Evolutionary conservation across 2,888 invertebrate species (phyloP).

Genomic region (Sinohyriopsis cumingii): DNA sequence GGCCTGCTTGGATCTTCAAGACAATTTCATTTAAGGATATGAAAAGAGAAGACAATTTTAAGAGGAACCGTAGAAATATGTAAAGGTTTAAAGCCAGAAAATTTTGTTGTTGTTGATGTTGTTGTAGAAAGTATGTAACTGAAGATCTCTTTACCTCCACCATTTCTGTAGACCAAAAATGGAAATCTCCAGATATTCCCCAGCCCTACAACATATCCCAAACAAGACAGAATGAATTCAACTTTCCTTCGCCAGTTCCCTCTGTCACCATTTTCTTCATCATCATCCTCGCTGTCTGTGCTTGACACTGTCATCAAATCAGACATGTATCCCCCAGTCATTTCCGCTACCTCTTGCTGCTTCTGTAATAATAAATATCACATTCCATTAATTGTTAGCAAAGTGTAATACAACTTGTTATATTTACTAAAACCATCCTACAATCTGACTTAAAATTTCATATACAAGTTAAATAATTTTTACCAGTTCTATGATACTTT

Average conservation of each 20-base stretch:
- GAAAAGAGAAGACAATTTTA: too few relatives aligned
- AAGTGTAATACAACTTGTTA: too few relatives aligned
- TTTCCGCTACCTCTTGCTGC: slow-evolving; percentile 26
- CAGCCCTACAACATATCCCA: slow-evolving; percentile 78
- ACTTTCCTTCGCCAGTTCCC: slow-evolving; percentile 74
- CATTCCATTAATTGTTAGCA: background rate
- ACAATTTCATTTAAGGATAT: too few relatives aligned
- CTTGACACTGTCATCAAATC: slow-evolving; percentile 59
- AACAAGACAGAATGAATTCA: slow-evolving; percentile 77
- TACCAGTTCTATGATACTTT: too few relatives aligned
- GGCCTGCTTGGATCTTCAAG: too few relatives aligned
- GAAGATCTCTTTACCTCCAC: slow-evolving; percentile 60
- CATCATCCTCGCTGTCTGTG: slow-evolving; percentile 54
- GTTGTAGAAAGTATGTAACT: too few relatives aligned
- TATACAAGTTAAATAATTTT: too few relatives aligned
- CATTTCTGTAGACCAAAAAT: slow-evolving; percentile 78
- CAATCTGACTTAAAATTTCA: too few relatives aligned
- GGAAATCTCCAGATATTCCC: slow-evolving; percentile 80
- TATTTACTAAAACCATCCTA: too few relatives aligned
- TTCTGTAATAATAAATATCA: slow-evolving; percentile 15
- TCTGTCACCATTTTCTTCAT: slow-evolving; percentile 72
- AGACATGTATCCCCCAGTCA: slow-evolving; percentile 54
- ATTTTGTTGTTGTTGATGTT: too few relatives aligned
- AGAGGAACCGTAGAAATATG: too few relatives aligned
- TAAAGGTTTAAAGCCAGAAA: background rate